Percentiles rank a stretch among this genome's conserved stretches.
Conservation (phyloP, 2,113 vertebrate genomes). For the Talpa occidentalis region DNA sequence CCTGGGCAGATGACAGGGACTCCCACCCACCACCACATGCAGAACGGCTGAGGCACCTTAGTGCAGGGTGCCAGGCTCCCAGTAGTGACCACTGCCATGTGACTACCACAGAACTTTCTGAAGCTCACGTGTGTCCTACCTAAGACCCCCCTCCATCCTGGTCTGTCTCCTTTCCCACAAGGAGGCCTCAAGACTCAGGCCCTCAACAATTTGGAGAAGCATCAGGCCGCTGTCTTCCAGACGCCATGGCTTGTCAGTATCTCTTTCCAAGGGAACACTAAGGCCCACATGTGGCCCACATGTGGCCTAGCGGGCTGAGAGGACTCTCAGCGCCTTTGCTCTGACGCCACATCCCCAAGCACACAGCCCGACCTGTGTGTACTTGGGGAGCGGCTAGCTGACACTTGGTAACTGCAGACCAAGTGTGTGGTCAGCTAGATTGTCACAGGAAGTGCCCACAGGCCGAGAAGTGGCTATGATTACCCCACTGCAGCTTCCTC, state of each 20-base stretch:
- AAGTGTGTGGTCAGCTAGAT: not conserved
- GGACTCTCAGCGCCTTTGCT: not conserved
- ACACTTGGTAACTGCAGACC: not conserved
- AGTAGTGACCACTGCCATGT: no score
- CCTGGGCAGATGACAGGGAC: not conserved
- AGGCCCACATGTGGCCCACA: no score
- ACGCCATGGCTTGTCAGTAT: not conserved
- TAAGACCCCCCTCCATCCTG: not conserved
- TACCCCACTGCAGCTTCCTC: slow-evolving; percentile 10
- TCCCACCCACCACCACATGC: accelerated
- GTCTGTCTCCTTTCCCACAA: not conserved
- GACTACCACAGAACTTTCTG: not conserved
- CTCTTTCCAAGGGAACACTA: not conserved
- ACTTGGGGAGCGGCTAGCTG: accelerated
- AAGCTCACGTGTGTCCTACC: not conserved
- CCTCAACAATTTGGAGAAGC: not conserved
- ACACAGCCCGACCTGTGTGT: accelerated
- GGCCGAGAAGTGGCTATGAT: slow-evolving; percentile 10
- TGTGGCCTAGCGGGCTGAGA: not conserved
- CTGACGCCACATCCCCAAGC: no score
- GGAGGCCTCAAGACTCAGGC: not conserved
- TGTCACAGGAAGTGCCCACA: slow-evolving; percentile 53
- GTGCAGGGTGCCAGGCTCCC: not conserved
- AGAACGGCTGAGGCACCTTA: not conserved
- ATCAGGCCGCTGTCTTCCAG: not conserved